Evolutionary conservation across 2,888 invertebrate species (phyloP), one percentile per base, ranked within the genome.

Genomic region (Tyria jacobaeae): DNA sequence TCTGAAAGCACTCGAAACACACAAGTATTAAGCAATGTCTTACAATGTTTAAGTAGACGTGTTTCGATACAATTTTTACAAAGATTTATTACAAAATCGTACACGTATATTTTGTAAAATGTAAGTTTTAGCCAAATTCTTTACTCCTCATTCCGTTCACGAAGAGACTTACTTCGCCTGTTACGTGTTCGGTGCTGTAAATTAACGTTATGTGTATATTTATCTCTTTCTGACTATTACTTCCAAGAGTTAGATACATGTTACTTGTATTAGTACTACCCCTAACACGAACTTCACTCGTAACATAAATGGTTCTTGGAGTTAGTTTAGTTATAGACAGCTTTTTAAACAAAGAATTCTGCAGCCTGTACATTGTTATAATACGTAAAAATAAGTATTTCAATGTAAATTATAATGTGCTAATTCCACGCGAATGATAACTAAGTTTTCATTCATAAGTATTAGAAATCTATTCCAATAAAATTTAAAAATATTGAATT

Each of bases 201-300:
- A 76, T 70, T 71, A 76, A 62, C 61, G 58, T 34, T 60, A 63
- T 39, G 61, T 52, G 64, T 73, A 63, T 68, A 71, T 76, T 64
- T 60, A 72, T 75, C 64, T 73, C 56, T 68, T 68, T 73, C 71
- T 49, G 44, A 61, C 66, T 73, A 64, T 70, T 68, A 59, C 68
- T 64, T 39, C 57, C 55, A 27, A 57, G 57, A 21, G 44, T 44
- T 44, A 60, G 50, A 59, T 57, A 66, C 73, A 65, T 64, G 60
- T 70, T 61, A 73, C 62, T 57, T 60, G 63, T 66, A 70, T 65
- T 65, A 65, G 62, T 60, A 52, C 12, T 3, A 31, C 39, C 12
- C 15, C 48, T 65, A 59, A 62, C 65, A 66, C 53, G 62, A 69
- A 76, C 56, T 66, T 31, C 27, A 31, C 27, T 31, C 27, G 27